Conservation (phyloP, 1,140 invertebrate genomes). For the Muscidifurax raptorellus region DNA sequence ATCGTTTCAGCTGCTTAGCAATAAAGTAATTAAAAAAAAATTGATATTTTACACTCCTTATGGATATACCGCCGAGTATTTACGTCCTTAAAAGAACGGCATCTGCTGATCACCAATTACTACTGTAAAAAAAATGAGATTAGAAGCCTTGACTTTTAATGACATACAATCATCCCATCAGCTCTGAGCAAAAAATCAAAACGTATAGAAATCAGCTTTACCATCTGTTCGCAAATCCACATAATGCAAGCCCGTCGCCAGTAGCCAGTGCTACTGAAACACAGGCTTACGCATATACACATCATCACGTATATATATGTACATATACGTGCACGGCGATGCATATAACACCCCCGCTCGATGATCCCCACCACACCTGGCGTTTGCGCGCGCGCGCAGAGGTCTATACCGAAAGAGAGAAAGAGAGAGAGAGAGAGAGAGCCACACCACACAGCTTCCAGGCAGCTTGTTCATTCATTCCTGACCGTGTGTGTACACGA, state of each 20-base stretch:
- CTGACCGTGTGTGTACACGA: neutral
- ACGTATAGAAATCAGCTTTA: neutral
- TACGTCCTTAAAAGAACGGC: neutral
- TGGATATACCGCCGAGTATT: neutral
- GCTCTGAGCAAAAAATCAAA: neutral
- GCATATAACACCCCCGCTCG: constrained; percentile 1
- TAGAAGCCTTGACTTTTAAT: neutral
- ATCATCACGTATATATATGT: neutral
- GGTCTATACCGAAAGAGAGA: no score
- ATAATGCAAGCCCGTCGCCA: neutral
- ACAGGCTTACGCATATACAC: no score
- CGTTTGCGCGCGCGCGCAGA: neutral
- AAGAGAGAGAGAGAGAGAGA: no score
- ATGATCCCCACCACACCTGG: neutral
- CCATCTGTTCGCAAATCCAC: neutral
- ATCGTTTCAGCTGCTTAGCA: no score
- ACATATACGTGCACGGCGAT: neutral
- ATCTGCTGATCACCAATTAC: neutral
- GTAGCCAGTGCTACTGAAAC: neutral
- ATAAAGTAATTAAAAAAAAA: no score
- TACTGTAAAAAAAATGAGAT: neutral
- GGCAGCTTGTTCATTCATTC: constrained; percentile 9
- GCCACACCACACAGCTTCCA: neutral
- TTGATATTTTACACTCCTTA: neutral
- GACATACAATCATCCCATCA: neutral